A percentile compares a stretch with the other conserved stretches of the same genome.
phyloP scores from a whole-genome alignment of 53 echinoderm and acorn worm genomes.

The Glandiceps talaboti region DNA sequence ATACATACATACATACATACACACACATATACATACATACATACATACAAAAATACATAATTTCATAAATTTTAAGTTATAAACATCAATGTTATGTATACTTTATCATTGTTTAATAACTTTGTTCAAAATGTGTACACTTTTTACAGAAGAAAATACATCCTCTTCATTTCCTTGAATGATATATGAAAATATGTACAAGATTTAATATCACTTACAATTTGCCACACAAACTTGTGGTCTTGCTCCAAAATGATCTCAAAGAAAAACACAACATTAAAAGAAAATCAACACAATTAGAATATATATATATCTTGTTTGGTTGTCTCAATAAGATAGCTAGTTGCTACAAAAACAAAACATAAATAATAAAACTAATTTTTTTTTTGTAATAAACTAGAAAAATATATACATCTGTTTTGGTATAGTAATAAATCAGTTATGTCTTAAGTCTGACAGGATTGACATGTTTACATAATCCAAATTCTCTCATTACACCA shows the following conservation, averaged over 20 bases:
- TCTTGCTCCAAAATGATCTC: background rate
- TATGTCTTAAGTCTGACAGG: no score
- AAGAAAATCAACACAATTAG: background rate
- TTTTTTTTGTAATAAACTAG: constrained; percentile 20
- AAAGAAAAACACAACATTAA: background rate
- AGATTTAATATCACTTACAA: background rate
- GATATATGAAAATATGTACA: background rate
- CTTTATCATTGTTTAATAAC: background rate
- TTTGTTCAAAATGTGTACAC: background rate
- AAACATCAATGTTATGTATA: no score
- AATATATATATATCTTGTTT: background rate
- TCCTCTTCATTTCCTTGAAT: background rate
- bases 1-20: no score
- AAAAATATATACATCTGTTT: background rate
- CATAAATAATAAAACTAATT: constrained; percentile 2
- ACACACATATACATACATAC: no score
- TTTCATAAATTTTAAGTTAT: no score
- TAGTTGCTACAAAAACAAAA: background rate
- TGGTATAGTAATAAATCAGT: no score
- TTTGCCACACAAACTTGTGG: background rate
- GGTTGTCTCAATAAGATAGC: background rate
- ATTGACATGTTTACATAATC: no score
- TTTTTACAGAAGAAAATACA: background rate
- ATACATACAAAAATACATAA: no score
- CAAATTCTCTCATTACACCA: no score